A percentile compares a stretch with the other conserved stretches of the same genome.
Conservation (phyloP, 2,113 vertebrate genomes). For the Chiloscyllium plagiosum region DNA sequence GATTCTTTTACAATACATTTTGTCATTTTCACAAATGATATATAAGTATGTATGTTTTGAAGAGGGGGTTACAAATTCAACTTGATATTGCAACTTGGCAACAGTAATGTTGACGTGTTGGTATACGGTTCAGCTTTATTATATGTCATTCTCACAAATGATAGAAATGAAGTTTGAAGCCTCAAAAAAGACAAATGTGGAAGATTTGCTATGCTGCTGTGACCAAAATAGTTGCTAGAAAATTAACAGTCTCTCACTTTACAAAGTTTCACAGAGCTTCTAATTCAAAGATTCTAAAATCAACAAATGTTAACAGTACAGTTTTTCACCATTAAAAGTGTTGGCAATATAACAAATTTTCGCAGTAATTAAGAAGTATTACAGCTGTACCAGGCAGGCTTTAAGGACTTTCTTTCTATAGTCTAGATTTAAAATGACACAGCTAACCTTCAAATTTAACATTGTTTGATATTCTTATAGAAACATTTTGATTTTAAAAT, state of each 20-base stretch:
- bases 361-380: neutral
- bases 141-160: neutral
- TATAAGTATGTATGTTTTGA: neutral
- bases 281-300: slow-evolving; percentile 8
- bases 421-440: neutral
- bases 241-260: slow-evolving; percentile 20
- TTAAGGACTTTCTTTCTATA: neutral
- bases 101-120: neutral
- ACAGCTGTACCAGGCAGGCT: neutral
- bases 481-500: neutral
- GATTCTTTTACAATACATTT: neutral
- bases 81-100: neutral
- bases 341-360: neutral
- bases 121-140: neutral
- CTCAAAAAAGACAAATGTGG: neutral
- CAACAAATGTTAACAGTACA: slow-evolving; percentile 15
- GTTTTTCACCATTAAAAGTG: neutral
- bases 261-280: neutral
- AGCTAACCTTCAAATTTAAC: neutral
- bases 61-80: neutral
- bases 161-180: neutral
- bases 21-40: neutral
- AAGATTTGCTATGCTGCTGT: neutral
- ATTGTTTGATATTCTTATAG: neutral
- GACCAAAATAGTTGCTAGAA: neutral